These are phyloP conservation scores for Malurus splendens DNA, from an alignment of 2,797 vertebrate species.

Conservation along the genomic window DNA sequence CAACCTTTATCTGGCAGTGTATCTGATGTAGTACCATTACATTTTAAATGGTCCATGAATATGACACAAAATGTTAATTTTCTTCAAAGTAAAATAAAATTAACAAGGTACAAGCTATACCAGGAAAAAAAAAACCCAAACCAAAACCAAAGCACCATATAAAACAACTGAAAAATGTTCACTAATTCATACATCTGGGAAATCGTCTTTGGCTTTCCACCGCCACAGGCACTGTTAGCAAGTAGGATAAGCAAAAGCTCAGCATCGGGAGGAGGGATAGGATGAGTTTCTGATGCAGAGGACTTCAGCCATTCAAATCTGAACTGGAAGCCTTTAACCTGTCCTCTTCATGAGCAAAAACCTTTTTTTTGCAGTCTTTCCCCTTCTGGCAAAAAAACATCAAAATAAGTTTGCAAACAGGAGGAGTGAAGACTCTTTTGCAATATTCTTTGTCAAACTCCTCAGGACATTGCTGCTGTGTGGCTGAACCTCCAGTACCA, in stretches of 20 bases:
- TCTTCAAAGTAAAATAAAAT: neutral
- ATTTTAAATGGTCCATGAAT: neutral
- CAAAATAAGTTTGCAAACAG: neutral
- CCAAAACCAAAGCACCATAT: neutral
- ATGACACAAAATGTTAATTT: neutral
- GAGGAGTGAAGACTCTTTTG: neutral
- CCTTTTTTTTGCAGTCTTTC: neutral
- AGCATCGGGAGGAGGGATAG: neutral
- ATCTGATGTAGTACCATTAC: neutral
- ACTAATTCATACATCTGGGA: neutral
- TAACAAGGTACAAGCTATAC: neutral
- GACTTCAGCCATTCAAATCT: neutral
- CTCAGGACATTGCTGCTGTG: neutral
- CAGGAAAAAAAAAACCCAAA: neutral
- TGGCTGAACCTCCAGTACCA: neutral
- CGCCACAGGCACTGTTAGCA: neutral
- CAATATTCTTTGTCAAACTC: neutral
- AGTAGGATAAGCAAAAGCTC: neutral
- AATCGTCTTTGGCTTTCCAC: neutral
- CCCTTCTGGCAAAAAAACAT: neutral
- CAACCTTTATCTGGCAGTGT: neutral
- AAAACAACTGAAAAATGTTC: neutral
- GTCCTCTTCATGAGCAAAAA: neutral
- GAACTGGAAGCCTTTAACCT: neutral
- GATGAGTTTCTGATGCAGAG: neutral